Conservation (phyloP, 1,140 invertebrate genomes). For the Drosophila melanica region DNA sequence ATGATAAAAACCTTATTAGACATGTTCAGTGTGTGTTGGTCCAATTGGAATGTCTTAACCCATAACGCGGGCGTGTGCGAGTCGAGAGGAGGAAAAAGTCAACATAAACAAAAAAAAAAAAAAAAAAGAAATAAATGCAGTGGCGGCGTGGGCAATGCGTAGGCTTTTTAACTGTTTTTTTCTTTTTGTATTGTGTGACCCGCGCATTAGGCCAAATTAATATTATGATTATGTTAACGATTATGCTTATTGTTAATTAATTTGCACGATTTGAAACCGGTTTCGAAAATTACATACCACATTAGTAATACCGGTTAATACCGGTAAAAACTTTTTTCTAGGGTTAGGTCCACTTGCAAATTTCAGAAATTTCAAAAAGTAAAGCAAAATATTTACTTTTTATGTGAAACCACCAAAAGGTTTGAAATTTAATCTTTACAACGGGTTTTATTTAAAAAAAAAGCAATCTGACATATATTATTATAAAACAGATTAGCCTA, state of each 20-base stretch:
- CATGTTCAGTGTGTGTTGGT: conserved; percentile 60
- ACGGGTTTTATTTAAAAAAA: too few species aligned
- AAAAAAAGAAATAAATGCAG: conserved; percentile 3
- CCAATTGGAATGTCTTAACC: conserved; percentile 64
- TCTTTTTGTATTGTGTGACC: not conserved
- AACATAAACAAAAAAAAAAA: conserved; percentile 42
- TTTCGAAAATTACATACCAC: not conserved
- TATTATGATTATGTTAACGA: conserved; percentile 2
- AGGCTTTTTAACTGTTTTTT: conserved; percentile 23
- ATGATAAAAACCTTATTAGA: conserved; percentile 79
- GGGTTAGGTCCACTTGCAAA: not conserved
- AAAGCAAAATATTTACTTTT: too few species aligned
- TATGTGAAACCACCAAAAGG: too few species aligned
- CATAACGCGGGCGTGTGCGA: conserved; percentile 30
- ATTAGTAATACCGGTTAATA: not conserved
- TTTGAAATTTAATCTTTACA: too few species aligned
- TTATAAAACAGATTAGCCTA: too few species aligned
- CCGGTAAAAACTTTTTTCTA: not conserved
- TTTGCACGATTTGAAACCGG: not conserved
- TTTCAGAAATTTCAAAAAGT: not conserved
- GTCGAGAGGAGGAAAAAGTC: conserved; percentile 15
- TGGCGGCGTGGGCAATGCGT: conserved; percentile 38
- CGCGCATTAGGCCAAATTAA: conserved; percentile 14
- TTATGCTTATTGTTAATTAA: conserved; percentile 3
- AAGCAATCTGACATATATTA: too few species aligned